Evolutionary conservation across 1,140 invertebrate species (phyloP).

Genomic region (Chlorops oryzae): DNA sequence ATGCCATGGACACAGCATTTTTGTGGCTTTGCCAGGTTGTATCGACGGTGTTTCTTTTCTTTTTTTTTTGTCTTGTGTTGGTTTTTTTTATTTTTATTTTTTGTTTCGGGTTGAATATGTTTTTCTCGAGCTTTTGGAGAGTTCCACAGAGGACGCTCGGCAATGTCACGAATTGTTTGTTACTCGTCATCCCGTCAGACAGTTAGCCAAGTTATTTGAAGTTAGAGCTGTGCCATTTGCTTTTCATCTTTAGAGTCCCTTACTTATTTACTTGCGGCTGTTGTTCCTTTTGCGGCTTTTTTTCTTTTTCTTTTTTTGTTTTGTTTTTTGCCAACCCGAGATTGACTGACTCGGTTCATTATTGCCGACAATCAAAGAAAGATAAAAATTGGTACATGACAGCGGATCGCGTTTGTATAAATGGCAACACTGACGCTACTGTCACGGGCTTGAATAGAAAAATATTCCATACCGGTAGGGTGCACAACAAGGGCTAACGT

Average conservation of each 20-base stretch:
- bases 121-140: constrained; percentile 1
- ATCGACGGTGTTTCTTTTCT: too few species aligned
- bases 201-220: constrained; percentile 39
- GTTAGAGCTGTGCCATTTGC: constrained; percentile 20
- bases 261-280: constrained; percentile 5
- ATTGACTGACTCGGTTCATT: constrained; percentile 37
- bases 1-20: too few species aligned
- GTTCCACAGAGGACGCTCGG: constrained; percentile 32
- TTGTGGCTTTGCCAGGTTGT: too few species aligned
- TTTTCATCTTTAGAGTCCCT: constrained; percentile 18
- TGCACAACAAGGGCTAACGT: too few species aligned
- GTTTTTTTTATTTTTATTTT: background rate
- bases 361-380: constrained; percentile 45
- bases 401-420: constrained; percentile 47
- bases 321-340: constrained; percentile 5
- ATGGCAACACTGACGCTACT: constrained; percentile 45
- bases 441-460: too few species aligned
- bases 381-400: constrained; percentile 47
- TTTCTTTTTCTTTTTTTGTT: background rate
- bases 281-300: constrained; percentile 3
- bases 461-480: too few species aligned
- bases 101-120: background rate
- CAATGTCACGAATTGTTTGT: constrained; percentile 46
- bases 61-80: constrained; percentile 1
- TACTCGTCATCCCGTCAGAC: constrained; percentile 23